Evolutionary conservation across 2,888 invertebrate genomes (phyloP).

Genomic region (Maniola hyperantus): DNA sequence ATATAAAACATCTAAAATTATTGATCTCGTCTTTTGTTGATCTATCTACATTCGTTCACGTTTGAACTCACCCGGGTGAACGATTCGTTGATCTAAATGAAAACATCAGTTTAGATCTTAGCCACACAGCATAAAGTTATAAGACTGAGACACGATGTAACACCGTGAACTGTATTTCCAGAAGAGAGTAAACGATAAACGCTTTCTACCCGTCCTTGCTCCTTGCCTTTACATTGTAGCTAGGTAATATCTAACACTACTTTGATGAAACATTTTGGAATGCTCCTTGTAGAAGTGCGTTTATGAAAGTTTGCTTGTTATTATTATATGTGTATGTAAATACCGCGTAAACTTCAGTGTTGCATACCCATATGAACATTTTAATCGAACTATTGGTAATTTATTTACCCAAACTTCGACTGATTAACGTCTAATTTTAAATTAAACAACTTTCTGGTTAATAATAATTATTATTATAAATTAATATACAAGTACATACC

Average conservation of each 20-base stretch:
- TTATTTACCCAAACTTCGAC: conserved; percentile 41
- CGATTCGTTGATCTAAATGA: conserved; percentile 32
- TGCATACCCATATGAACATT: conserved; percentile 32
- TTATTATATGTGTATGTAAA: conserved; percentile 35
- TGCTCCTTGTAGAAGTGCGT: conserved; percentile 68
- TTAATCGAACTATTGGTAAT: conserved; percentile 34
- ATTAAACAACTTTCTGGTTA: conserved; percentile 30
- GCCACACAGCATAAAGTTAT: conserved; percentile 70
- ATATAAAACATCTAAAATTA: conserved; percentile 6
- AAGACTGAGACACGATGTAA: conserved; percentile 81
- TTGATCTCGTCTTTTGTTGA: conserved; percentile 37
- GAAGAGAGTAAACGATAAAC: conserved; percentile 75
- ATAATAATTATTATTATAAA: conserved; percentile 3
- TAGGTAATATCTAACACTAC: conserved; percentile 70
- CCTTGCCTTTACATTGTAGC: conserved; percentile 80
- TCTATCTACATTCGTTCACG: conserved; percentile 28
- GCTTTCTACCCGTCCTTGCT: conserved; percentile 82
- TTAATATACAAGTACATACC: conserved; percentile 19
- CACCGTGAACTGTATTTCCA: conserved; percentile 75
- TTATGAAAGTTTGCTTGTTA: conserved; percentile 56
- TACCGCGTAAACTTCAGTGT: conserved; percentile 37
- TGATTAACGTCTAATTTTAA: conserved; percentile 35
- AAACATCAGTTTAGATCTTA: conserved; percentile 47
- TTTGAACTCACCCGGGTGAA: conserved; percentile 23
- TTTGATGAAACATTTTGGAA: conserved; percentile 56